Evolutionary conservation across 2,888 invertebrate species (phyloP).

Genomic region (Epinotia nisella): DNA sequence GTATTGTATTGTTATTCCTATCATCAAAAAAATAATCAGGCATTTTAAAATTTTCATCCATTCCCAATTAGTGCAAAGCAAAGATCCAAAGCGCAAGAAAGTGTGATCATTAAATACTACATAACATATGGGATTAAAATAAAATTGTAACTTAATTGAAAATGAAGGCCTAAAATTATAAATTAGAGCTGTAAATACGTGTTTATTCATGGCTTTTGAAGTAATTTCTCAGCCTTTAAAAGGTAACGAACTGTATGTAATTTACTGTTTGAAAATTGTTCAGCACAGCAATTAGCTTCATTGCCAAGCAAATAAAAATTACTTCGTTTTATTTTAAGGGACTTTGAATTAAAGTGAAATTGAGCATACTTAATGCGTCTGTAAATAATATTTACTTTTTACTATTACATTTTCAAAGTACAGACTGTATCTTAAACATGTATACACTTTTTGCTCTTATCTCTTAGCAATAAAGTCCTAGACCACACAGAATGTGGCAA

Average conservation of each 20-base stretch:
- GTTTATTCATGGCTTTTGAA: not conserved
- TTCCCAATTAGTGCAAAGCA: too few species aligned
- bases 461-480: too few species aligned
- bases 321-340: not conserved
- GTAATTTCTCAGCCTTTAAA: not conserved
- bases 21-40: too few species aligned
- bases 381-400: not conserved
- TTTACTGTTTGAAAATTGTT: conserved; percentile 3
- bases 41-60: too few species aligned
- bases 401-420: not conserved
- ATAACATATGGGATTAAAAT: not conserved
- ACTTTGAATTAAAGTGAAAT: not conserved
- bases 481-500: too few species aligned
- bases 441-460: too few species aligned
- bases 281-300: not conserved
- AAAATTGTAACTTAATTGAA: not conserved
- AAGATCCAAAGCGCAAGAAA: too few species aligned
- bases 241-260: conserved; percentile 14
- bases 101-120: too few species aligned
- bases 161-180: not conserved
- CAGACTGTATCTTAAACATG: too few species aligned
- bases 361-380: not conserved
- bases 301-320: not conserved
- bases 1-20: too few species aligned
- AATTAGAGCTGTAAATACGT: not conserved